These are phyloP conservation scores for Aegithalos caudatus DNA, from an alignment of 2,113 vertebrate genomes.

Conservation along the genomic window DNA sequence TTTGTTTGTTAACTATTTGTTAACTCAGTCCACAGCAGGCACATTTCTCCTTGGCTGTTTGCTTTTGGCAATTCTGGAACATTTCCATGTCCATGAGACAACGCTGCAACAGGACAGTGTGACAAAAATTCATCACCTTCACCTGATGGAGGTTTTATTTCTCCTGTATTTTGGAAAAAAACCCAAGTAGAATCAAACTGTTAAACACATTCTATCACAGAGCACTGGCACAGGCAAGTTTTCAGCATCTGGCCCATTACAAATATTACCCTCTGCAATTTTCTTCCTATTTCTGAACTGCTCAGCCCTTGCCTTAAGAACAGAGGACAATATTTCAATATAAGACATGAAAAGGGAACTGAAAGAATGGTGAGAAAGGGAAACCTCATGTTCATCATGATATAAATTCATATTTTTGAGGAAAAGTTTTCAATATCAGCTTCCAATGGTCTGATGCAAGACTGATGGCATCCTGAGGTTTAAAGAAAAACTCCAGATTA, in stretches of 20 bases:
- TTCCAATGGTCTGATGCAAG: not conserved
- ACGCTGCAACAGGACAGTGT: not conserved
- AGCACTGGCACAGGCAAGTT: not conserved
- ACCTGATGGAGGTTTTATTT: not conserved
- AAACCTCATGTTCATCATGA: not conserved
- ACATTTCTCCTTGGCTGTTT: not conserved
- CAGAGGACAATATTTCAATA: not conserved
- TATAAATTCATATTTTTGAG: not conserved
- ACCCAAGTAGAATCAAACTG: not conserved
- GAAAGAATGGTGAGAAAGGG: not conserved
- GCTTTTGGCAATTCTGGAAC: not conserved
- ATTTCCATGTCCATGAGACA: not conserved
- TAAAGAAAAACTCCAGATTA: not conserved
- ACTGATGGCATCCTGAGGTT: not conserved
- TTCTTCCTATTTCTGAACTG: not conserved
- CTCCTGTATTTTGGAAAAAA: not conserved
- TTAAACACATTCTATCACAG: not conserved
- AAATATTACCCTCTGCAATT: not conserved
- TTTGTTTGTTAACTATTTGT: not conserved
- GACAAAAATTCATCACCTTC: not conserved
- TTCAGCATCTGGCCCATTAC: not conserved
- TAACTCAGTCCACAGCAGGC: fast-evolving
- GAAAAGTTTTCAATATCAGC: not conserved
- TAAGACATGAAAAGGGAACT: not conserved
- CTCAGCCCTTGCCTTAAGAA: not conserved